Conservation (phyloP, 2,113 vertebrate genomes). For the Malaclemys terrapin region DNA sequence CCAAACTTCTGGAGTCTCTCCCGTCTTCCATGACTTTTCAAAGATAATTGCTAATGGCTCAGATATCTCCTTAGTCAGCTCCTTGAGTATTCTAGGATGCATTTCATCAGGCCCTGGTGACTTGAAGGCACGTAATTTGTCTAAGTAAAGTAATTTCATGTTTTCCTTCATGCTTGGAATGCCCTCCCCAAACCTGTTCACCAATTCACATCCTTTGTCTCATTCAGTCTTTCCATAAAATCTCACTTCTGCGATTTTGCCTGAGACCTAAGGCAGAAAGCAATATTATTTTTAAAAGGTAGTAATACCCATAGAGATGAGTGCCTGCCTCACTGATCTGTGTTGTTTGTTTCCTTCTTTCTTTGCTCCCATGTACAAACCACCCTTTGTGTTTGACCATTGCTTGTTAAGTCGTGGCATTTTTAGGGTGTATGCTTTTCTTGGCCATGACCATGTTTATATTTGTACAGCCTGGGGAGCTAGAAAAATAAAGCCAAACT, state of each 20-base stretch:
- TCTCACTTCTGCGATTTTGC: constrained; percentile 28
- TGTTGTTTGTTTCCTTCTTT: constrained; percentile 29
- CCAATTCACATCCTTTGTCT: constrained; percentile 52
- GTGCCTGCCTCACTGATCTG: constrained; percentile 46
- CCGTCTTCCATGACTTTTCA: no score
- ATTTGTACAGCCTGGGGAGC: constrained; percentile 27
- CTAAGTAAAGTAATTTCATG: neutral
- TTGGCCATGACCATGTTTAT: constrained; percentile 30
- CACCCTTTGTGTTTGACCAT: constrained; percentile 7
- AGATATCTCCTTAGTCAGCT: no score
- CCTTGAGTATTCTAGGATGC: no score
- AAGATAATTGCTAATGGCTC: no score
- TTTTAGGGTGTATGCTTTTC: constrained; percentile 27
- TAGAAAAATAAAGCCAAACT: constrained; percentile 48
- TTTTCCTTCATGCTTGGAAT: neutral
- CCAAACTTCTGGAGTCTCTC: no score
- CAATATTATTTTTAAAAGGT: constrained; percentile 36
- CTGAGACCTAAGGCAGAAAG: constrained; percentile 38
- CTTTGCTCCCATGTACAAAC: constrained; percentile 1
- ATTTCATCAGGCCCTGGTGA: no score
- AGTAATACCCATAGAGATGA: constrained; percentile 34
- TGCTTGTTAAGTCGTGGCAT: constrained; percentile 25
- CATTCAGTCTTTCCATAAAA: constrained; percentile 44
- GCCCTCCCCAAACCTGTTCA: neutral
- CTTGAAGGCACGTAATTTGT: no score